Evolutionary conservation across 1,140 invertebrate genomes (phyloP), one percentile per base, ranked within the genome.

Genomic region (Cyphomyrmex costatus): DNA sequence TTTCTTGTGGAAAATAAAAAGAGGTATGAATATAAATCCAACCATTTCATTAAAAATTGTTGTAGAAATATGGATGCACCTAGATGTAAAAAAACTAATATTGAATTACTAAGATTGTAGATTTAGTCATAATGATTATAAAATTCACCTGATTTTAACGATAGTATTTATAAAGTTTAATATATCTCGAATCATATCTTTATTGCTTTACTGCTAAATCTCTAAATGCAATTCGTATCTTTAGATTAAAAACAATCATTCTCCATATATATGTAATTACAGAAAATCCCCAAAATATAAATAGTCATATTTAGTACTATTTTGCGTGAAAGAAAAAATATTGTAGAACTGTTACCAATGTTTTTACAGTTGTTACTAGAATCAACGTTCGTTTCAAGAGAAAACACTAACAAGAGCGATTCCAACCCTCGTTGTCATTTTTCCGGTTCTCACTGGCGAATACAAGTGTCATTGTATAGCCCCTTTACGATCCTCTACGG

Each of bases 371-470:
- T 73, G 36, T 82, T 73, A 73, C 49, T 24, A 19, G 36, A 82
- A 82, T 82, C 42, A 82, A 24, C 51, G 49, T 70, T 30, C 21
- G n/a, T 70, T 71, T 71, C 24, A 24, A 60, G 24, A 30, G 14
- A 4, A 8, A n/a, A 33, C 24, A 5, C 21, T 7, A 30, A 27
- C 16, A 21, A 78, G 24, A 21, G 36, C 63, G 63, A 56, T 56
- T 80, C 21, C 21, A 7, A 58, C 7, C 14, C 8, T 71, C 21
- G 16, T 56, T 21, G 21, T 60, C 1, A 51, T 79, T 79, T 71
- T 82, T 82, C 19, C 1, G 10, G 24, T 73, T 82, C 24, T 71
- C 51, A 14, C 8, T 42, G 36, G 21, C 10, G 6, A 58, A 42
- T 19, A 24, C 16, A 33, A 56, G 33, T 71, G 24, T 58, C 24